Percentiles rank a stretch among this genome's conserved stretches.
Conservation (phyloP, 2,888 invertebrate genomes). For the Dryobota labecula region DNA sequence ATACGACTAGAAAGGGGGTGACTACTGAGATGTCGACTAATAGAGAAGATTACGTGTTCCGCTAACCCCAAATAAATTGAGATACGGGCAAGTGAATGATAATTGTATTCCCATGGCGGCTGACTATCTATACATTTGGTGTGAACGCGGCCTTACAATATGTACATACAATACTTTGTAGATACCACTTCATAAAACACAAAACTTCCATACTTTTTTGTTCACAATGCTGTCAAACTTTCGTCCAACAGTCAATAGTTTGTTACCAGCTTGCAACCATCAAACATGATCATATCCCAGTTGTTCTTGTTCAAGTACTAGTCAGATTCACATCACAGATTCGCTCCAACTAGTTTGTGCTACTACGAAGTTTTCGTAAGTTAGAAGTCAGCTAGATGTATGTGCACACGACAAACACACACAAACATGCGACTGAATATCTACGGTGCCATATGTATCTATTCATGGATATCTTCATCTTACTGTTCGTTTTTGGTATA, state of each 20-base stretch:
- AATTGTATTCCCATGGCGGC: too few relatives aligned
- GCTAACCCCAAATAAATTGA: too few relatives aligned
- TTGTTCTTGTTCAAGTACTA: constrained; percentile 45
- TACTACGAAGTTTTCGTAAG: constrained; percentile 45
- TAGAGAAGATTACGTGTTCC: too few relatives aligned
- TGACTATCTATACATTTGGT: too few relatives aligned
- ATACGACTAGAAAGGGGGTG: too few relatives aligned
- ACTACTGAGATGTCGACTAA: too few relatives aligned
- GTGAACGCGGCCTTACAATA: neutral
- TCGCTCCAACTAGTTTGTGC: constrained; percentile 45
- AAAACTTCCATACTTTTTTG: neutral
- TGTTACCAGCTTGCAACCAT: constrained; percentile 17
- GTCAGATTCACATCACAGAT: constrained; percentile 46
- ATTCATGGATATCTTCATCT: neutral
- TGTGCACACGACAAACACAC: constrained; percentile 4
- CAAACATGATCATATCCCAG: constrained; percentile 48
- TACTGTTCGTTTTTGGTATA: neutral
- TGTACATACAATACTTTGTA: neutral
- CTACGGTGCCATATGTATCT: neutral
- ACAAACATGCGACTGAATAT: neutral
- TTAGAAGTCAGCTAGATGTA: constrained; percentile 48
- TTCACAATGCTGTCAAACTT: constrained; percentile 8
- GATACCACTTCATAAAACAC: neutral
- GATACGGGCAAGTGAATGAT: too few relatives aligned
- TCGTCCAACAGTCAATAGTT: constrained; percentile 8